Base-by-base conservation (phyloP, 2,113 vertebrate species). In the Arothron firmamentum region DNA sequence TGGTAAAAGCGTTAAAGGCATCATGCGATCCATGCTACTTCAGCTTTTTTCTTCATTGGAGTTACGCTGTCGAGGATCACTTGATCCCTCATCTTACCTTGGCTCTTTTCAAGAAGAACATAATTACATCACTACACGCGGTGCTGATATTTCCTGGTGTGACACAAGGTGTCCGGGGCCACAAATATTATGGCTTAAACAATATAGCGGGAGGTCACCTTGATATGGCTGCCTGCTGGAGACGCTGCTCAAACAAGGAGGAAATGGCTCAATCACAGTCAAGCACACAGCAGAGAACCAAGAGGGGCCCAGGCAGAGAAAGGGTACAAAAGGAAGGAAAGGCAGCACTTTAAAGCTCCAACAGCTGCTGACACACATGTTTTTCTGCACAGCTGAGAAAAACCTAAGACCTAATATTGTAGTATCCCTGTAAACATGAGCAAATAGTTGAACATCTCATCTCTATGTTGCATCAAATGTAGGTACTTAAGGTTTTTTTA, bases 251-350 rank as follows among this genome's bases (percentile, higher is more conserved):
- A 3, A 78, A 81, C 34, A 23, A 71, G 65, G 67, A 79, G 82
- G 80, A 88, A 86, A 89, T 85, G 79, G 87, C 86, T 89, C 88
- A 80, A 88, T 90, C 87, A 84, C 75, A 70, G 75, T 19, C 57
- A 70, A 67, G 69, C 64, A 20, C 59, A 31, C 56, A 52, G 62
- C 6, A 45, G 54, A 70, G 50, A 38, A 49, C 54, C 41, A 60
- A 56, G 53, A 15, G 21, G 28, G 52, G 50, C 21, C 17, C 59
- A 43, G 34, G 57, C 2, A 17, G 49, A 57, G 62, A 56, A 60
- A 62, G 20, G 3, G 18, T 4, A 20, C 45, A 20, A 52, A 52
- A 46, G 20, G 56, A n/a, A 14, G 21, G 5, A 3, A 10, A 50
- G 60, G 6, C 8, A 54, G 55, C 15, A 2, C 9, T 2, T 10